These are phyloP conservation scores for Epinotia bilunana DNA, from an alignment of 2,888 invertebrate species.

Conservation along the genomic window DNA sequence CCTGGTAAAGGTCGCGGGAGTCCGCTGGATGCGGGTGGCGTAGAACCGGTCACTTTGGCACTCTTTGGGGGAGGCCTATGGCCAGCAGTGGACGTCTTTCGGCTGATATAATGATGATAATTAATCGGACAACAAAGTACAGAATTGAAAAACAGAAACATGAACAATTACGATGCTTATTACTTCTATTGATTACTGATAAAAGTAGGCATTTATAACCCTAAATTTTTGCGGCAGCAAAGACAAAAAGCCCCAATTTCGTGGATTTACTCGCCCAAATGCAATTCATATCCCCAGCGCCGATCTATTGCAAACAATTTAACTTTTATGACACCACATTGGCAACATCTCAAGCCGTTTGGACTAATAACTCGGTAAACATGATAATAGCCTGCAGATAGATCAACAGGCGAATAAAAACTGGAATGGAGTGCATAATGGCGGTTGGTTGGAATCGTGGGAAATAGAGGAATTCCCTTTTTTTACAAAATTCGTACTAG, in stretches of 20 bases:
- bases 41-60: no score
- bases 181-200: no score
- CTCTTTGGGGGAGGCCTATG: no score
- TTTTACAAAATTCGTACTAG: no score
- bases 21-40: no score
- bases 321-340: conserved; percentile 48
- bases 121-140: no score
- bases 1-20: no score
- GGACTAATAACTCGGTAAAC: conserved; percentile 43
- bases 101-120: no score
- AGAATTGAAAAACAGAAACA: no score
- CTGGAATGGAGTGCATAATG: conserved; percentile 11
- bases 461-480: neutral
- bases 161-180: no score
- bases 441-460: neutral
- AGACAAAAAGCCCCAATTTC: neutral
- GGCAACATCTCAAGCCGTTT: conserved; percentile 57
- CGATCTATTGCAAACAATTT: conserved; percentile 43
- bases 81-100: no score
- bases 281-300: conserved; percentile 40
- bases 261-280: neutral
- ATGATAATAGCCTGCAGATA: conserved; percentile 64
- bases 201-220: neutral
- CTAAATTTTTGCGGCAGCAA: neutral
- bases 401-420: conserved; percentile 79